A percentile compares a stretch with the other conserved stretches of the same genome.
These are phyloP conservation scores for Zygothrica quintamaculata DNA, from an alignment of 2,888 invertebrate genomes.

Conservation along the genomic window DNA sequence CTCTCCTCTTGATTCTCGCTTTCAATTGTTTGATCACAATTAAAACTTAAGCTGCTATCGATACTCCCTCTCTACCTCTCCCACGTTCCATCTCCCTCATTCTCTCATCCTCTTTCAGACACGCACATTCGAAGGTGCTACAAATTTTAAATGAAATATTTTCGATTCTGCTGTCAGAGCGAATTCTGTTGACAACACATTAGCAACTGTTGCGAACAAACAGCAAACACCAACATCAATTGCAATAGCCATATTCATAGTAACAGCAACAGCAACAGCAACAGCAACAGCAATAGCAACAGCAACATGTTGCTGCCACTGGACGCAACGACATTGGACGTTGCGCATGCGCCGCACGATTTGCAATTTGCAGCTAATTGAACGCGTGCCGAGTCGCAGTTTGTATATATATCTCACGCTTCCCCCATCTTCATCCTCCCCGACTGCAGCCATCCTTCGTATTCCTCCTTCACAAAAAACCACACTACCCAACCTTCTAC, in stretches of 20 bases:
- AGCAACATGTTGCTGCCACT: constrained; percentile 68
- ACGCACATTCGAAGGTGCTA: constrained; percentile 42
- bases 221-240: constrained; percentile 37
- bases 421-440: constrained; percentile 23
- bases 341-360: constrained; percentile 77
- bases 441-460: background rate
- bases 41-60: constrained; percentile 19
- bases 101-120: constrained; percentile 30
- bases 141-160: constrained; percentile 80
- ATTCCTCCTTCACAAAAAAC: background rate
- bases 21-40: constrained; percentile 15
- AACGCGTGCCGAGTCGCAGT: constrained; percentile 77
- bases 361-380: constrained; percentile 79
- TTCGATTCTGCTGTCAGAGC: constrained; percentile 80
- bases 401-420: constrained; percentile 62
- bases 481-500: constrained; percentile 2
- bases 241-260: constrained; percentile 39
- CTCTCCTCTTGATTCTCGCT: background rate
- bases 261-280: constrained; percentile 28
- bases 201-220: constrained; percentile 64
- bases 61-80: constrained; percentile 10
- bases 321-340: constrained; percentile 61
- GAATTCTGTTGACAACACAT: constrained; percentile 78
- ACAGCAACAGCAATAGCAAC: constrained; percentile 31
- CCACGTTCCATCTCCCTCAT: constrained; percentile 21